These are phyloP conservation scores for Podiceps cristatus DNA, from an alignment of 2,113 vertebrate species.

Conservation along the genomic window DNA sequence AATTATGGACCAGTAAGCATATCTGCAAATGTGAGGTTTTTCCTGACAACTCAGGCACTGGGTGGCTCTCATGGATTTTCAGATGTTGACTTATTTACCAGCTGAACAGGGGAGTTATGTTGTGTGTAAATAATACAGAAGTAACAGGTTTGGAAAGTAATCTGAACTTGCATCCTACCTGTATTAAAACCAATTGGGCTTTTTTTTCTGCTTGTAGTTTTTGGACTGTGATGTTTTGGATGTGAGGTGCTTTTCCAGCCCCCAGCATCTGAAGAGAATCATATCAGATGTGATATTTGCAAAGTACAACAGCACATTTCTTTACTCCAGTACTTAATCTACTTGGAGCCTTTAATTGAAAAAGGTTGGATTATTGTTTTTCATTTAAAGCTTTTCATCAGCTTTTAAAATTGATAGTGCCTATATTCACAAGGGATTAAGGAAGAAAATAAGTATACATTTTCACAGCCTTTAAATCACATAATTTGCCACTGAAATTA, in stretches of 20 bases:
- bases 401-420: conserved; percentile 47
- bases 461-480: conserved; percentile 52
- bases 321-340: conserved; percentile 34
- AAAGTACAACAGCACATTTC: background rate
- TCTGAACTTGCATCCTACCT: background rate
- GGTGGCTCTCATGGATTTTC: background rate
- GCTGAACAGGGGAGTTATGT: background rate
- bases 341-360: conserved; percentile 53
- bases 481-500: conserved; percentile 60
- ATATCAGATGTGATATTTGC: background rate
- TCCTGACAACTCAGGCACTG: background rate
- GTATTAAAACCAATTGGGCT: background rate
- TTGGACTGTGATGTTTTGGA: background rate
- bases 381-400: conserved; percentile 57
- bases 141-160: conserved; percentile 10
- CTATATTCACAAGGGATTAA: conserved; percentile 44
- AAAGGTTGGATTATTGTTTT: conserved; percentile 61
- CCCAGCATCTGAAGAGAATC: background rate
- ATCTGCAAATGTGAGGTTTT: background rate
- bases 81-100: background rate
- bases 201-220: background rate
- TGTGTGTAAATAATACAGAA: background rate
- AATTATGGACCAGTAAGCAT: background rate
- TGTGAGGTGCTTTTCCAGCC: background rate
- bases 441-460: conserved; percentile 50